Evolutionary conservation across 53 echinoderm and acorn worm species (phyloP).

Genomic region (Luidia sarsii): DNA sequence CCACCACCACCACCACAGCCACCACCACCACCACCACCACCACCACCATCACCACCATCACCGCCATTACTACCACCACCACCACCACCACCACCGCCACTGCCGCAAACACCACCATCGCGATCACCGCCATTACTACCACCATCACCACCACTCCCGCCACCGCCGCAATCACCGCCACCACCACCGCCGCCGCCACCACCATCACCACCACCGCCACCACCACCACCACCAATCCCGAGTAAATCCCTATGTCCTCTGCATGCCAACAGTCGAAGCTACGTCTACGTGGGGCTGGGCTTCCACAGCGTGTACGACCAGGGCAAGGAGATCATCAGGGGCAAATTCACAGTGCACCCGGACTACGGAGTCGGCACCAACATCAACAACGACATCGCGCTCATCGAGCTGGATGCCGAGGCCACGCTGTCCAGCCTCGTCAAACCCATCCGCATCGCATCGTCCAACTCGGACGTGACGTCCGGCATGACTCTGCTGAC

Average conservation of each 20-base stretch:
- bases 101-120: too few species aligned
- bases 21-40: too few species aligned
- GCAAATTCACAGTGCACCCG: background rate
- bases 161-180: background rate
- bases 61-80: background rate
- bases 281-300: slow-evolving; percentile 17
- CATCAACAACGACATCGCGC: slow-evolving; percentile 9
- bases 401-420: slow-evolving; percentile 16
- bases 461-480: background rate
- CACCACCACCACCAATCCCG: too few species aligned
- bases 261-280: background rate
- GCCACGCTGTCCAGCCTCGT: background rate
- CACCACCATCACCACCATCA: background rate
- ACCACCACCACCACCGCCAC: background rate
- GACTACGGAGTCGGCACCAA: background rate
- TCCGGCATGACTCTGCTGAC: background rate
- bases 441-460: background rate
- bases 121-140: too few species aligned
- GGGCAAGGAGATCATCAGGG: background rate
- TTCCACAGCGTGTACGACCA: background rate
- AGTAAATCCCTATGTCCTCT: too few species aligned
- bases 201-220: too few species aligned
- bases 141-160: too few species aligned
- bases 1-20: too few species aligned
- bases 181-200: too few species aligned